Base-by-base conservation (phyloP, 2,797 vertebrate genomes). In the Pangasius krempfi region DNA sequence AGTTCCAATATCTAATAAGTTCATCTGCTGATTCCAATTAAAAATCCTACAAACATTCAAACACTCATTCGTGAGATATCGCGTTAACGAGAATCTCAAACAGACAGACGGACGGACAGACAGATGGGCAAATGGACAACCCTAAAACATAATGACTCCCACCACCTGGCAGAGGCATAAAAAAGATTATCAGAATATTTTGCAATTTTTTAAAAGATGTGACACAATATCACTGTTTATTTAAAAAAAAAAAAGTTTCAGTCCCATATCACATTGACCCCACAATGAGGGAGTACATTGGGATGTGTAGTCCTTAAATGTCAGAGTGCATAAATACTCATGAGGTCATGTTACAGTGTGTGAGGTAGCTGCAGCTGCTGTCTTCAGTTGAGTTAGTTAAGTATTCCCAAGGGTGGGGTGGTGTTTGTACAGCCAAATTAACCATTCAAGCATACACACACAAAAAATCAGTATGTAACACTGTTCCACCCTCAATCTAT, bases 331-430 rank as follows among this genome's bases (percentile, higher is more conserved):
- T 13, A 89, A 89, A 90, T 56, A 90, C 58, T 40, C 84, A 25
- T 76, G 76, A 37, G 87, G 60, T 90, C 90, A 79, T 83, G 86
- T 92, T 90, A 89, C 90, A 78, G 4, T 88, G 62, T 81, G 85
- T 91, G 80, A 84, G 76, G 56, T 76, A 85, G 60, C 25, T 88
- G 82, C 95, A 96, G 95, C 95, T 96, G 95, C 93, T 92, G 93
- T 90, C 89, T 93, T 94, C 94, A 93, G 88, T 94, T 92, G 20
- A 88, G 88, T 81, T 76, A n/a, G 88, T 90, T 89, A 81, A 89
- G 64, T 88, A 85, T 62, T 58, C 62, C 86, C 73, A 56, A 83
- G 85, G 79, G 44, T 78, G 66, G n/a, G 87, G 58, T 64, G 62
- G 60, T 50, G n/a, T 27, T 84, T 25, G 27, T 47, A 14, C 73